Conservation (phyloP, 2,797 vertebrate species). For the Apogon hyalosoma region DNA sequence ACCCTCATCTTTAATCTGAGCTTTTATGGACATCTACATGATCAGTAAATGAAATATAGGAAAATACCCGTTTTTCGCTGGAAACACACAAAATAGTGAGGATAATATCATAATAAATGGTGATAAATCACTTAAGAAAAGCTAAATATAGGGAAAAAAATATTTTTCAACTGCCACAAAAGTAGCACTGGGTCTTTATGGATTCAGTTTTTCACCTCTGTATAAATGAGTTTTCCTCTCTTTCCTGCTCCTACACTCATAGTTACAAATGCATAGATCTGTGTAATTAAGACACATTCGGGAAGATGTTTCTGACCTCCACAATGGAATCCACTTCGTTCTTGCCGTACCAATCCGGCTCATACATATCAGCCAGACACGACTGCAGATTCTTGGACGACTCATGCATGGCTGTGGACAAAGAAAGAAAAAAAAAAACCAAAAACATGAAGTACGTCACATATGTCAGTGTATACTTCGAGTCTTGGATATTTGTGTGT, state of each 20-base stretch:
- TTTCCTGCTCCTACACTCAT: background rate
- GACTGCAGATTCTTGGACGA: slow-evolving; percentile 94
- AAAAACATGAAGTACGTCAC: slow-evolving; percentile 18
- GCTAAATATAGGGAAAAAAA: no score
- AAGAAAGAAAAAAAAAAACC: background rate
- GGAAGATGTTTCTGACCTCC: slow-evolving; percentile 86
- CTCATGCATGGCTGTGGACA: slow-evolving; percentile 93
- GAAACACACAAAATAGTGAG: no score
- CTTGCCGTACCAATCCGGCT: slow-evolving; percentile 94
- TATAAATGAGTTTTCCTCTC: background rate
- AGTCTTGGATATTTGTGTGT: background rate
- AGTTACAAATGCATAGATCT: background rate
- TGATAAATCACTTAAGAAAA: no score
- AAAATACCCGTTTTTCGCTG: no score
- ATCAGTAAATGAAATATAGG: no score
- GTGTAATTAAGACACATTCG: background rate
- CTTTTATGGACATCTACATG: no score
- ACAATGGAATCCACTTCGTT: slow-evolving; percentile 91
- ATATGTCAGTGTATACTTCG: background rate
- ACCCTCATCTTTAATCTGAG: no score
- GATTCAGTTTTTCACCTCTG: slow-evolving; percentile 8
- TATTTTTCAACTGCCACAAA: no score
- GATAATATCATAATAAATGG: no score
- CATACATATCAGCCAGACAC: slow-evolving; percentile 96
- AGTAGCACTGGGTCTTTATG: no score